Percentiles rank a stretch among this genome's conserved stretches.
Conservation (phyloP, 1,140 invertebrate species). For the Leguminivora glycinivorella region DNA sequence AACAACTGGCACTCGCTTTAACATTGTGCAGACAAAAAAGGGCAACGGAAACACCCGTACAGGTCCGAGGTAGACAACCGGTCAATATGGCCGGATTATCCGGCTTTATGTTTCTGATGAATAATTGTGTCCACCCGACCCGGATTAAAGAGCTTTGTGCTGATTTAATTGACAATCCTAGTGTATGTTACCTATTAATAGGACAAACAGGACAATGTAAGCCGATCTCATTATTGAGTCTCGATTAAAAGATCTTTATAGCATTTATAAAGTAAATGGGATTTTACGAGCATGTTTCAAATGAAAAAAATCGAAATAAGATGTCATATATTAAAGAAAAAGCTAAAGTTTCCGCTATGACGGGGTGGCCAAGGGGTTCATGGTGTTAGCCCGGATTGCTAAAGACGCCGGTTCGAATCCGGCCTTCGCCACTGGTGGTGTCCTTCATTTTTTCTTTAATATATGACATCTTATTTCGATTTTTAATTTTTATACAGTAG, state of each 20-base stretch:
- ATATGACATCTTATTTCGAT: no score
- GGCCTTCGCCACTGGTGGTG: no score
- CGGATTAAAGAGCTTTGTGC: constrained; percentile 58
- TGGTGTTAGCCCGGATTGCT: no score
- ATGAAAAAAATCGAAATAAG: no score
- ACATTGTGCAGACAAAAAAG: background rate
- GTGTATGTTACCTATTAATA: constrained; percentile 63
- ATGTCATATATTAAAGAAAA: no score
- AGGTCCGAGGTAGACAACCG: constrained; percentile 43
- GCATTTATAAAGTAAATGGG: no score
- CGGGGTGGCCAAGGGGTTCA: no score
- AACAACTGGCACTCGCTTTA: background rate
- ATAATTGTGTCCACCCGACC: constrained; percentile 70
- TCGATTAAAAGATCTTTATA: background rate
- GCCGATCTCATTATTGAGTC: constrained; percentile 36
- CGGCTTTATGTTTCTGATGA: constrained; percentile 66
- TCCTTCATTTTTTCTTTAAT: no score
- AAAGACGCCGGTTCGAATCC: no score
- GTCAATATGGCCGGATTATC: constrained; percentile 70
- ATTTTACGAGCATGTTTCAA: no score
- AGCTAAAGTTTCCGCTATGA: no score
- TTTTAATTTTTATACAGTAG: no score
- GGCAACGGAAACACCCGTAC: constrained; percentile 31
- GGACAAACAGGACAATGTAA: constrained; percentile 51
- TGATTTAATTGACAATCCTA: constrained; percentile 71